Conservation (phyloP, 2,113 vertebrate genomes). For the Numida meleagris region DNA sequence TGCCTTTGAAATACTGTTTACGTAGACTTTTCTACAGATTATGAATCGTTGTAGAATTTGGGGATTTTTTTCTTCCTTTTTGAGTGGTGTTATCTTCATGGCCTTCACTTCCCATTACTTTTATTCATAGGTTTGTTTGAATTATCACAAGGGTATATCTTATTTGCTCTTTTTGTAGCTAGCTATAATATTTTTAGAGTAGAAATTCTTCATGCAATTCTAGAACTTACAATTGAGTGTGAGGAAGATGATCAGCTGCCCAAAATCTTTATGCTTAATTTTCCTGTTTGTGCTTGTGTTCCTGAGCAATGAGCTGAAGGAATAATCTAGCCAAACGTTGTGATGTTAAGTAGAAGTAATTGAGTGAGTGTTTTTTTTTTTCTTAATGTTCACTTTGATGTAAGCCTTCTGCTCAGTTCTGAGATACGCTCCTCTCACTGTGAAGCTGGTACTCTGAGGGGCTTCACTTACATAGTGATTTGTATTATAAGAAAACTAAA, state of each 20-base stretch:
- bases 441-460: conserved; percentile 14
- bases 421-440: neutral
- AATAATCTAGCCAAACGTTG: neutral
- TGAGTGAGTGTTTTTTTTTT: neutral
- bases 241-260: neutral
- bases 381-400: neutral
- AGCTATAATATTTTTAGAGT: neutral
- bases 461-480: neutral
- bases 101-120: neutral
- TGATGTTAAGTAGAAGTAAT: conserved; percentile 56
- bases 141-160: neutral
- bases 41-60: neutral
- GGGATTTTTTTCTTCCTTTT: neutral
- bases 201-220: conserved; percentile 10
- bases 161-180: neutral
- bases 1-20: neutral
- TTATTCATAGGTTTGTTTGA: neutral
- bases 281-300: neutral
- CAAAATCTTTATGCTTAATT: conserved; percentile 26
- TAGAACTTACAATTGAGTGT: neutral
- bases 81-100: neutral
- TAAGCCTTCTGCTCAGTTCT: conserved; percentile 19
- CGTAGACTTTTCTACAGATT: neutral
- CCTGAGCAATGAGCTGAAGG: neutral
- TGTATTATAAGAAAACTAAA: conserved; percentile 30